Evolutionary conservation across 2,797 vertebrate genomes (phyloP), one percentile per base, ranked within the genome.

Genomic region (Chrysocyon brachyurus): DNA sequence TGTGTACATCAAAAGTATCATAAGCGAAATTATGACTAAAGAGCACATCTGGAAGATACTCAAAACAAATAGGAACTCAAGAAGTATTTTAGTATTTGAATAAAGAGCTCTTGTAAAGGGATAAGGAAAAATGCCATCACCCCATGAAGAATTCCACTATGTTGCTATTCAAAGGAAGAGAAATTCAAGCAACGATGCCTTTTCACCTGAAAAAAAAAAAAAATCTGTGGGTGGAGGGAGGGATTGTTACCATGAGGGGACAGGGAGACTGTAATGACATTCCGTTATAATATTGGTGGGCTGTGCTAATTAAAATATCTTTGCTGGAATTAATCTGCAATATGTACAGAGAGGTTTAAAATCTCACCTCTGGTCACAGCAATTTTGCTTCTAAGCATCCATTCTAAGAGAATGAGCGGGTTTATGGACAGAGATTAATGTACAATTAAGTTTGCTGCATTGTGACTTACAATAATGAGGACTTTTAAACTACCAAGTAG

Each of bases 371-470:
- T 88, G 85, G 66, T 85, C 33, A 49, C 64, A 95, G 75, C 10
- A 26, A 33, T 87, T 95, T 94, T 17, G 33, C 56, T 88, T 97
- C 68, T 88, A 59, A 87, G 22, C 24, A 85, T 59, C 33, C n/a
- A 11, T 94, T 91, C 70, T 83, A 87, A 77, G 82, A 63, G 49
- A 94, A 95, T 78, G 54, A 82, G 64, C 40, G 75, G 12, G 36
- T 93, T 24, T 15, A 12, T 33, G 56, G 87, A 92, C 61, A 97
- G 61, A 93, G 90, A 97, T 96, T 87, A 97, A 97, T 97, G 87
- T 31, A 83, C 66, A 91, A 36, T 97, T 91, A 92, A 40, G 28
- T 95, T 90, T 36, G 49, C 73, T 78, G 46, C 66, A 86, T 96
- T 97, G 66, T 96, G 92, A 87, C 63, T 82, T 90, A 57, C 73